Conservation (phyloP, 2,797 vertebrate genomes). For the Eurystomus glaucurus region DNA sequence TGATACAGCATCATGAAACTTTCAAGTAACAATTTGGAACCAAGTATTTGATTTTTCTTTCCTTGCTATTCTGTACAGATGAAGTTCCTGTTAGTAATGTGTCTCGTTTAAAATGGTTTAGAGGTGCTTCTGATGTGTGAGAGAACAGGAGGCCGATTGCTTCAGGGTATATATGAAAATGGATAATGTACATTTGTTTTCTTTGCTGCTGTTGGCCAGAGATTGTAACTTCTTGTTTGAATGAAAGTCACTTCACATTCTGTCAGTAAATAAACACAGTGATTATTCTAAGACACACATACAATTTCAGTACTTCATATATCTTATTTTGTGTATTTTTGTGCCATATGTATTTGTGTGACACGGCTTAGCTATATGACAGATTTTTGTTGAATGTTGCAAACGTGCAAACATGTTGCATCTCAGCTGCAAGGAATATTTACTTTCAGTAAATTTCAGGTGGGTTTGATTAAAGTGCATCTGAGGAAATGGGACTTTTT, state of each 20-base stretch:
- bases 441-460: constrained; percentile 14
- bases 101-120: neutral
- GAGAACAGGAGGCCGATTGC: neutral
- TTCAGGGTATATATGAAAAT: neutral
- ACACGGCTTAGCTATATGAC: neutral
- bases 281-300: neutral
- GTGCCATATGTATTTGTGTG: neutral
- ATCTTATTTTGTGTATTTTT: neutral
- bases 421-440: neutral
- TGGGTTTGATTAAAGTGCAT: constrained; percentile 17
- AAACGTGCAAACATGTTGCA: neutral
- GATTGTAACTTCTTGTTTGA: neutral
- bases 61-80: neutral
- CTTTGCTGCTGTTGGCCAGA: neutral
- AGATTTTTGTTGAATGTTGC: constrained; percentile 30
- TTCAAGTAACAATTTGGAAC: neutral
- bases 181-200: neutral
- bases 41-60: neutral
- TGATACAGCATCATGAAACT: neutral
- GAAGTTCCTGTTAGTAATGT: neutral
- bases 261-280: neutral
- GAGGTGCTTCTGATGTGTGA: neutral
- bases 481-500: constrained; percentile 20
- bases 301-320: neutral
- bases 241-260: neutral